phyloP scores from a whole-genome alignment of 2,888 invertebrate species.

The Trimorus sp. region DNA sequence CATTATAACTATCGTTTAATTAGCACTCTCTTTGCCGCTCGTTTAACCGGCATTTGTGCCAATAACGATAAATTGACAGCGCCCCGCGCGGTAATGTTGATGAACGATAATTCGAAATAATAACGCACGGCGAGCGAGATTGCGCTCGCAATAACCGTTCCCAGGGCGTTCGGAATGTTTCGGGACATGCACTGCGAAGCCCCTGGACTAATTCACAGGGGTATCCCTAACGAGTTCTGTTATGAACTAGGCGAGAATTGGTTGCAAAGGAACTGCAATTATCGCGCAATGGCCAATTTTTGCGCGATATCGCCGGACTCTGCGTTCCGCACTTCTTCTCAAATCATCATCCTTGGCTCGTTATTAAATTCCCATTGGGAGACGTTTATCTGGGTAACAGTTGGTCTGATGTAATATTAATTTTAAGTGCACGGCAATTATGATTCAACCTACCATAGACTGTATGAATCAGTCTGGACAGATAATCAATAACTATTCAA shows the following conservation, averaged over 20 bases:
- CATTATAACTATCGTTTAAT: too few species aligned
- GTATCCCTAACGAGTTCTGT: constrained; percentile 10
- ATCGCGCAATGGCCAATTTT: too few species aligned
- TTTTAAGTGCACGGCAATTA: too few species aligned
- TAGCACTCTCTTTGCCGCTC: background rate
- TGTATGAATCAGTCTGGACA: too few species aligned
- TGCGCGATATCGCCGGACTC: too few species aligned
- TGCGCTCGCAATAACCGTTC: constrained; percentile 10
- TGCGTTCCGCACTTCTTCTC: too few species aligned
- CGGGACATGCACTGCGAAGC: constrained; percentile 5
- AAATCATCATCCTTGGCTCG: too few species aligned
- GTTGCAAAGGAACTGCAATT: background rate
- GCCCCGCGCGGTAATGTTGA: background rate
- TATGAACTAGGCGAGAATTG: background rate
- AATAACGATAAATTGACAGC: background rate
- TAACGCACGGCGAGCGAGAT: constrained; percentile 12
- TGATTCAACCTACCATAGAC: too few species aligned
- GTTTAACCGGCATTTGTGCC: background rate
- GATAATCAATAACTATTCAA: too few species aligned
- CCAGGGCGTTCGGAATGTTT: constrained; percentile 8
- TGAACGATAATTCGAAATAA: constrained; percentile 20
- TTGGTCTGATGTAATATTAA: too few species aligned
- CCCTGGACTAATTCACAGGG: constrained; percentile 6
- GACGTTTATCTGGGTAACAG: too few species aligned
- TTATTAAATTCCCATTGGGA: too few species aligned